Percentiles rank a stretch among this genome's conserved stretches.
phyloP scores from a whole-genome alignment of 2,797 vertebrate genomes.

The Psittacula echo region DNA sequence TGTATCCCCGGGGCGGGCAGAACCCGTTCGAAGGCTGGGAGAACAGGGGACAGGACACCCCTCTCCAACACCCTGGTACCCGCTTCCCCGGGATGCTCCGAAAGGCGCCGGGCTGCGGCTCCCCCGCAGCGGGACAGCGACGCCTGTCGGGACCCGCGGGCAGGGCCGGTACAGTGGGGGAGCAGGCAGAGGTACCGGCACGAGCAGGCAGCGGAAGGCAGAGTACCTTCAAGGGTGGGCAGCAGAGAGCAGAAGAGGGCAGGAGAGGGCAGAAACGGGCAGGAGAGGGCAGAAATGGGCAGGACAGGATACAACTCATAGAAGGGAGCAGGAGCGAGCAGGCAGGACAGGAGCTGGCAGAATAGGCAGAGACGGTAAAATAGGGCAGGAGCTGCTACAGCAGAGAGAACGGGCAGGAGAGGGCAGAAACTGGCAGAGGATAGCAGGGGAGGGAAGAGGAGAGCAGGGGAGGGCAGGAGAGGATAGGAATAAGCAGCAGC shows the following conservation, averaged over 20 bases:
- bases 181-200: not conserved
- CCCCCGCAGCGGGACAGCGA: not conserved
- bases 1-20: too few relatives aligned
- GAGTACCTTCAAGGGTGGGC: not conserved
- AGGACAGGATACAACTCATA: not conserved
- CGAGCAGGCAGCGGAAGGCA: not conserved
- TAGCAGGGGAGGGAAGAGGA: not conserved
- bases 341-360: not conserved
- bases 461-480: not conserved
- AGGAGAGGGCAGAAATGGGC: not conserved
- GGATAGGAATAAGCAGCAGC: not conserved
- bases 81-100: not conserved
- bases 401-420: not conserved
- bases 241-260: not conserved
- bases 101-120: not conserved
- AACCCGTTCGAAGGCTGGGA: too few relatives aligned
- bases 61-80: not conserved
- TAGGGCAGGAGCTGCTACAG: not conserved
- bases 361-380: not conserved
- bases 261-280: not conserved
- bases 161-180: not conserved
- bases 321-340: not conserved
- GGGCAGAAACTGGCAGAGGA: not conserved
- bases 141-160: not conserved
- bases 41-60: not conserved